Evolutionary conservation across 2,888 invertebrate species (phyloP).

Genomic region (Aphidius colemani): DNA sequence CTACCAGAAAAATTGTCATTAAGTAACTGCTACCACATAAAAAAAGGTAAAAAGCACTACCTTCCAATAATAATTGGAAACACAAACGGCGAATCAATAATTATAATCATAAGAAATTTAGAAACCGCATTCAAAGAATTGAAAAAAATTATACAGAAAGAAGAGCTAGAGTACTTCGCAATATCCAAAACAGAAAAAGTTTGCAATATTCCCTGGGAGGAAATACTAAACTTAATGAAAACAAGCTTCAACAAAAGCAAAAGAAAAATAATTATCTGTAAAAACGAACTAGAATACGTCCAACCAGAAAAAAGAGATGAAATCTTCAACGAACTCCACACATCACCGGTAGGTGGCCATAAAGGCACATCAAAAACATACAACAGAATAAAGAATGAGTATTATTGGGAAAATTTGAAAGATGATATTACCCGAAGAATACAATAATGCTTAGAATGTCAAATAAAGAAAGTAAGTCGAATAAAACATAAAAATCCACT

Average conservation of each 20-base stretch:
- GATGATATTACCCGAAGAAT: constrained; percentile 27
- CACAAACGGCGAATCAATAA: constrained; percentile 1
- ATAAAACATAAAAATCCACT: constrained; percentile 31
- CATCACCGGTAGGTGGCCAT: constrained; percentile 28
- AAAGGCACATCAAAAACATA: constrained; percentile 29
- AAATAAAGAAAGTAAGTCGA: constrained; percentile 31
- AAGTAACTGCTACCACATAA: neutral
- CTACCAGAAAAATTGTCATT: neutral
- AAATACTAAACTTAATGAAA: neutral
- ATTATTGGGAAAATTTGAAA: constrained; percentile 32
- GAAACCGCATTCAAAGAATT: neutral
- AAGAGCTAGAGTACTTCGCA: neutral
- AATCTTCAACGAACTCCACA: constrained; percentile 27
- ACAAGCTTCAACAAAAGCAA: neutral
- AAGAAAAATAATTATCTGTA: constrained; percentile 14
- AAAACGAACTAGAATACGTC: constrained; percentile 8
- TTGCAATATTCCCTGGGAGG: neutral
- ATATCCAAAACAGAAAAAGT: neutral
- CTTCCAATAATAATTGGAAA: neutral
- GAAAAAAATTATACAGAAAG: neutral
- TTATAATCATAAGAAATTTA: neutral
- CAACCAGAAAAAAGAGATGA: constrained; percentile 1
- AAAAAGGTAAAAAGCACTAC: neutral
- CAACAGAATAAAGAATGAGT: constrained; percentile 28
- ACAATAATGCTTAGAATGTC: constrained; percentile 26